These are phyloP conservation scores for Polietes domitor DNA, from an alignment of 2,888 invertebrate species.

Conservation along the genomic window DNA sequence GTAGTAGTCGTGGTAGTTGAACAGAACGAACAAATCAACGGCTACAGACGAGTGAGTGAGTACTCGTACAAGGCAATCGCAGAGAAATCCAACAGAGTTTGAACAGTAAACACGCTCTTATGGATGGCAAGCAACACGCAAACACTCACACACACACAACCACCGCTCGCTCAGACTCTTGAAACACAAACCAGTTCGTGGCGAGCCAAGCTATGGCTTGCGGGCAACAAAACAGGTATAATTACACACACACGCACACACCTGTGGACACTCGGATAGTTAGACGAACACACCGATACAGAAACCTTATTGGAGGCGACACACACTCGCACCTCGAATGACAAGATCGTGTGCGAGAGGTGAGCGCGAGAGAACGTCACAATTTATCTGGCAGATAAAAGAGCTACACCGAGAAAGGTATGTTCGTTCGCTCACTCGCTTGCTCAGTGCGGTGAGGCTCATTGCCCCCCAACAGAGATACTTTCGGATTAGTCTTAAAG, in stretches of 20 bases:
- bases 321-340: not conserved
- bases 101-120: not conserved
- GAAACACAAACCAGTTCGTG: constrained; percentile 62
- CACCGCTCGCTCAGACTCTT: constrained; percentile 51
- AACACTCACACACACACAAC: not conserved
- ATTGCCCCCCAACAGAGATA: constrained; percentile 74
- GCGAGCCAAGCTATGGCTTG: constrained; percentile 59
- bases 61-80: constrained; percentile 13
- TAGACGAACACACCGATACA: not conserved
- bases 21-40: not conserved
- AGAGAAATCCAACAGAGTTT: constrained; percentile 46
- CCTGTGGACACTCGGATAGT: not conserved
- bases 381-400: constrained; percentile 59
- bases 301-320: constrained; percentile 58
- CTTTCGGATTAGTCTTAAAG: constrained; percentile 79
- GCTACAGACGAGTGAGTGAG: not conserved
- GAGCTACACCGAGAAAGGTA: constrained; percentile 29
- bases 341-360: not conserved
- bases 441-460: constrained; percentile 61
- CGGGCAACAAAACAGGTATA: constrained; percentile 67
- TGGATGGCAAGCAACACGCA: not conserved
- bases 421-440: constrained; percentile 9
- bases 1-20: constrained; percentile 2
- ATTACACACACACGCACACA: constrained; percentile 33
- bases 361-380: constrained; percentile 19